These are phyloP conservation scores for Hapalemur alaotrensis DNA, from an alignment of 2,797 vertebrate species.

Conservation along the genomic window DNA sequence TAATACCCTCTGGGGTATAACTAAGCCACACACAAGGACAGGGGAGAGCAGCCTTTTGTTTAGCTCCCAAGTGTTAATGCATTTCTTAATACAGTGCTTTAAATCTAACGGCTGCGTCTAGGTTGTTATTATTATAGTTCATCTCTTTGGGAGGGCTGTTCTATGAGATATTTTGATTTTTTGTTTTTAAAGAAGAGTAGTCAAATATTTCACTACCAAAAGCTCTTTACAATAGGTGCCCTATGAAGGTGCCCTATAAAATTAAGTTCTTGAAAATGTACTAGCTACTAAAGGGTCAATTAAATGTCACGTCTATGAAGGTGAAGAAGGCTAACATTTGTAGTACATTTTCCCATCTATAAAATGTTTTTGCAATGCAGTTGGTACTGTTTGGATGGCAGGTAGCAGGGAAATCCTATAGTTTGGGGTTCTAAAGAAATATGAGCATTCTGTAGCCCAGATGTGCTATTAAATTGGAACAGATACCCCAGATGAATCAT, in stretches of 20 bases:
- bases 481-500: not conserved
- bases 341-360: fast-evolving
- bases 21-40: fast-evolving
- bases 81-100: not conserved
- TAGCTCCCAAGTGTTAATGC: not conserved
- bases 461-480: not conserved
- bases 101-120: not conserved
- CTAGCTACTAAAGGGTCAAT: not conserved
- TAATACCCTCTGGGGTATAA: not conserved
- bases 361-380: not conserved
- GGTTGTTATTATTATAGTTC: not conserved
- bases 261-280: not conserved
- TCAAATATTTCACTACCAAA: not conserved
- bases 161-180: not conserved
- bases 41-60: not conserved
- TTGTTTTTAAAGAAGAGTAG: not conserved
- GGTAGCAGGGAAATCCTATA: not conserved
- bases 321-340: not conserved
- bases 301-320: too few species aligned
- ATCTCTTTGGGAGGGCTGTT: not conserved
- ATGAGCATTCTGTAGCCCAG: not conserved
- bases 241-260: not conserved
- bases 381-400: fast-evolving
- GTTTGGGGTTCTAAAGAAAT: not conserved
- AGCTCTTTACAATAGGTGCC: not conserved